phyloP scores from a whole-genome alignment of 2,888 invertebrate species.

The Nemurella pictetii region DNA sequence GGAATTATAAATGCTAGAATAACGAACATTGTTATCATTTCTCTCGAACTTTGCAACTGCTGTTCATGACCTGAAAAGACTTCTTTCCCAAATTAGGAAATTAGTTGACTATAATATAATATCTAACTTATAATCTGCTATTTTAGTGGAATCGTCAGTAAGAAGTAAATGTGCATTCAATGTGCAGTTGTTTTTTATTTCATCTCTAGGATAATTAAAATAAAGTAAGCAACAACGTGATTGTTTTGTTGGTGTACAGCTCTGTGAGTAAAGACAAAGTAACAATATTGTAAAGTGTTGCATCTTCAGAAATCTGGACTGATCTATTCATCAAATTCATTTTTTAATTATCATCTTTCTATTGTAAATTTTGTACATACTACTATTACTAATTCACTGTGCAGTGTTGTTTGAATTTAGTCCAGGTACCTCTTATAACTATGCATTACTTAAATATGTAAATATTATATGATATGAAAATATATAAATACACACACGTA shows the following conservation, averaged over 20 bases:
- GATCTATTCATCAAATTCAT: conserved; percentile 41
- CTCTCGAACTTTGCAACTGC: background rate
- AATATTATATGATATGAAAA: conserved; percentile 37
- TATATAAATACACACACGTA: conserved; percentile 40
- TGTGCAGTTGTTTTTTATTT: conserved; percentile 36
- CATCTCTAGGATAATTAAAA: background rate
- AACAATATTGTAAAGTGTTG: conserved; percentile 41
- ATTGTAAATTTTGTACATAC: conserved; percentile 44
- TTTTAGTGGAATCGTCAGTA: conserved; percentile 19
- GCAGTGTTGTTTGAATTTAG: conserved; percentile 43
- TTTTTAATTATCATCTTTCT: conserved; percentile 42
- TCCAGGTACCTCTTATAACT: conserved; percentile 42
- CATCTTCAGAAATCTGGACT: conserved; percentile 42
- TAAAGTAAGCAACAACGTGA: conserved; percentile 37
- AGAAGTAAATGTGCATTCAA: conserved; percentile 37
- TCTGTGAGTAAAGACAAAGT: conserved; percentile 39
- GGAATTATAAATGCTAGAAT: background rate
- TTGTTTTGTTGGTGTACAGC: conserved; percentile 41
- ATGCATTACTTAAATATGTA: conserved; percentile 27
- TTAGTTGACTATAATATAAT: background rate
- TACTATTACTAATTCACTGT: conserved; percentile 39
- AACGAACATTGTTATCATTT: background rate
- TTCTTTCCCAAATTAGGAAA: background rate
- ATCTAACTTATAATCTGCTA: conserved; percentile 1
- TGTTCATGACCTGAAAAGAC: background rate